Evolutionary conservation across 2,797 vertebrate species (phyloP).

Genomic region (Toxotes lorentzi): DNA sequence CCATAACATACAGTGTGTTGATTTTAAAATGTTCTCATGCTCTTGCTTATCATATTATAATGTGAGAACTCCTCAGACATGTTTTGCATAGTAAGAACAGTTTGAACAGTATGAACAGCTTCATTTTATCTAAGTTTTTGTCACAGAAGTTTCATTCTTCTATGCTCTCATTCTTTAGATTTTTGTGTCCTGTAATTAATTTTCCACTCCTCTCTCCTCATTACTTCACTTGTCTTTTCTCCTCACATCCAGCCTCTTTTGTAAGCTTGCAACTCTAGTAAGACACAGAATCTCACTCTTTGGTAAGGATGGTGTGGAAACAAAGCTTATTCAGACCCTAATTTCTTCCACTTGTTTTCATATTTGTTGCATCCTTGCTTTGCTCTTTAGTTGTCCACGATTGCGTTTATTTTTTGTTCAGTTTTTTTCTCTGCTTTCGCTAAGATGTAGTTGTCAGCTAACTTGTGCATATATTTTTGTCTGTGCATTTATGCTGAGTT

Average conservation of each 20-base stretch:
- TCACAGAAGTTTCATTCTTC: constrained; percentile 13
- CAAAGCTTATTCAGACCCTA: not conserved
- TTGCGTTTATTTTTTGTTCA: not conserved
- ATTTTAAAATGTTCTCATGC: not conserved
- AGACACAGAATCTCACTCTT: constrained; percentile 80
- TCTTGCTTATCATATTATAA: not conserved
- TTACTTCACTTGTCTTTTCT: constrained; percentile 58
- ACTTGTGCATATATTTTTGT: constrained; percentile 11
- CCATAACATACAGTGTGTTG: not conserved
- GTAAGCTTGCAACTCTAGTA: constrained; percentile 81
- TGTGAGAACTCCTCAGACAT: not conserved
- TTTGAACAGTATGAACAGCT: no score
- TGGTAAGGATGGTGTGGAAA: constrained; percentile 74
- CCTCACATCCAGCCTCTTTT: constrained; percentile 81
- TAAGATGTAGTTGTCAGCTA: not conserved
- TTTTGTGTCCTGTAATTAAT: constrained; percentile 73
- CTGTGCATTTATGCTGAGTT: not conserved
- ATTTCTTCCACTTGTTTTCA: constrained; percentile 9
- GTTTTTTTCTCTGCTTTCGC: not conserved
- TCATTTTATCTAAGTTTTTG: not conserved
- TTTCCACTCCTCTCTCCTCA: constrained; percentile 76
- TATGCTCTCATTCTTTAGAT: constrained; percentile 70
- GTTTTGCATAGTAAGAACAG: constrained; percentile 9
- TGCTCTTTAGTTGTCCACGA: not conserved
- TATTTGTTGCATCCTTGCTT: not conserved